Evolutionary conservation across 2,888 invertebrate species (phyloP), one percentile per base, ranked within the genome.

Genomic region (Periphyllus acericola): DNA sequence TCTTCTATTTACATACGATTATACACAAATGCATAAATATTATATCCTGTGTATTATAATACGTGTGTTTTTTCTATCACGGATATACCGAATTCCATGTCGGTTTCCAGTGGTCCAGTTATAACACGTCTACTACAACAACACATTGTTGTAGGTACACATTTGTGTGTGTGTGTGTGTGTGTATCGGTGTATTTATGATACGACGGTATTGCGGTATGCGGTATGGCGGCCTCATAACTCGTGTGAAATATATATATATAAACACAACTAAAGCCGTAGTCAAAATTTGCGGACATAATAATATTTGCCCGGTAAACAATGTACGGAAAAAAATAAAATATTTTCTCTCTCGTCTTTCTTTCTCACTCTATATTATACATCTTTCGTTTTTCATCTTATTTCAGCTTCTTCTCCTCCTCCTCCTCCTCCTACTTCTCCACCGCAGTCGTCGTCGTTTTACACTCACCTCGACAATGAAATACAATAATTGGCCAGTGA

Each of bases 401-500:
- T n/a, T 55, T 36, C 19, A 25, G 25, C 3, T 71, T 40, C 17
- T 80, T 66, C 19, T 34, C n/a, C 36, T 66, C 14, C 34, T 79
- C 25, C 36, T 66, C 8, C n/a, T 66, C 2, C 32, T 52, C 14
- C 40, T 21, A n/a, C 36, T 66, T 25, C 55, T 79, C 25, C 60
- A 36, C 8, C 36, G 29, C 17, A 5, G 17, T 29, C 66, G 8
- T 29, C 36, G n/a, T 74, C n/a, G 25, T 84, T 36, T 76, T 78
- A 87, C 81, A 83, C 90, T 91, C 90, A 92, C 92, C 91, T 92
- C 92, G 87, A 92, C 92, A 89, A 91, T 90, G 90, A 92, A 92
- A 90, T 91, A 92, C 89, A 92, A 91, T 66, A 90, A 91, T 90
- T 92, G 91, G 89, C 91, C 91, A 89, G 91, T 91, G 89, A 92